Base-by-base conservation (phyloP, 2,113 vertebrate species). In the Phalacrocorax pelagicus region DNA sequence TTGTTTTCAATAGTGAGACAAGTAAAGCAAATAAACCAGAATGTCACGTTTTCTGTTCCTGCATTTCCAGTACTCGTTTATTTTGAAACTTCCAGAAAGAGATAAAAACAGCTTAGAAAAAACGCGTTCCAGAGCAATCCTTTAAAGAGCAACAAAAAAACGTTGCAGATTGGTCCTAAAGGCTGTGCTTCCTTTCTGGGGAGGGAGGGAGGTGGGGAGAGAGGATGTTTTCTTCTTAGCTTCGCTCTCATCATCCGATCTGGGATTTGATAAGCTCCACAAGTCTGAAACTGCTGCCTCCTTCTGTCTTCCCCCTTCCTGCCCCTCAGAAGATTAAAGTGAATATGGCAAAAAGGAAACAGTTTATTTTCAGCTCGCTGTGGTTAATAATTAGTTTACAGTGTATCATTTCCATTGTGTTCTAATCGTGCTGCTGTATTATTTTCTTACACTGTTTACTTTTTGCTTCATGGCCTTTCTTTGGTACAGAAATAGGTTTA, bases 141-240 rank as follows among this genome's bases (percentile, higher is more conserved):
- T 79, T 95, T 86, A 94, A 97, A 92, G 86, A 96, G 78, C 84
- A 95, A 49, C 92, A 95, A 94, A 73, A 91, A 90, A 78, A 83
- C 57, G 70, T 20, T 73, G 71, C 74, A 73, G 84, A 80, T 80
- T 51, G 91, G 89, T 92, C 85, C 78, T 92, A 69, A 89, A 91
- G 85, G 87, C 84, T 71, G 30, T 70, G 74, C 84, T 95, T 97
- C 86, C 95, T 96, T 97, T 94, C 74, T 92, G 75, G 15, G 67
- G 75, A 86, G 95, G 66, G 72, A 90, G 81, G 36, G 74, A 93
- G 71, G 63, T 91, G 70, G 73, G 52, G 63, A 78, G 67, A 78
- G 82, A 94, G 95, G 96, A 96, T 97, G 96, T 96, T 97, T 96
- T 95, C 83, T 83, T 93, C 86, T 91, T 87, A 83, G 90, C 47